Evolutionary conservation across 2,888 invertebrate species (phyloP).

Genomic region (Gonocerus acuteangulatus): DNA sequence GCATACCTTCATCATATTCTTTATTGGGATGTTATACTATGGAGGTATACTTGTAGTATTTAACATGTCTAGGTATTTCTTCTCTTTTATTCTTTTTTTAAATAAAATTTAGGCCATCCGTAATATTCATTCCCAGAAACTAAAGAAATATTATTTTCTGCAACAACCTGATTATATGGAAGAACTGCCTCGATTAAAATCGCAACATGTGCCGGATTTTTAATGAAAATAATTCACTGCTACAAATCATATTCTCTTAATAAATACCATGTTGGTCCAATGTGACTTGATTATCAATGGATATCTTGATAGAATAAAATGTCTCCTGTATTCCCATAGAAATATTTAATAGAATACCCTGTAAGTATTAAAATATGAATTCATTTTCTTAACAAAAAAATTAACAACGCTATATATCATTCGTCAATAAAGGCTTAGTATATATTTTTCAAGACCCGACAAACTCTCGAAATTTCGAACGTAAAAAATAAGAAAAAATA

Average conservation of each 20-base stretch:
- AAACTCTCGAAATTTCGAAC: not conserved
- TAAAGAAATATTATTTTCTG: too few species aligned
- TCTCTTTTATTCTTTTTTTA: too few species aligned
- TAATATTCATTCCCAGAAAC: too few species aligned
- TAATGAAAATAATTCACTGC: not conserved
- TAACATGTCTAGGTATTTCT: not conserved
- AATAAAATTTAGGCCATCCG: slow-evolving; percentile 7
- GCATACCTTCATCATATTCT: slow-evolving; percentile 7
- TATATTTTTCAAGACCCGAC: not conserved
- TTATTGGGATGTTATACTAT: slow-evolving; percentile 1
- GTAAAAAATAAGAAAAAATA: slow-evolving; percentile 6
- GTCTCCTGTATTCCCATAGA: slow-evolving; percentile 35
- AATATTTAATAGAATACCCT: slow-evolving; percentile 37
- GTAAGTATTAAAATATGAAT: slow-evolving; percentile 37
- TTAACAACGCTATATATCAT: slow-evolving; percentile 30
- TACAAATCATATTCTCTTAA: not conserved
- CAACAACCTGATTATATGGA: too few species aligned
- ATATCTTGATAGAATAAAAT: slow-evolving; percentile 30
- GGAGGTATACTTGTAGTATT: slow-evolving; percentile 21
- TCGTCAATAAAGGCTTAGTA: not conserved
- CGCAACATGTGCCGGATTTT: too few species aligned
- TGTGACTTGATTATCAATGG: slow-evolving; percentile 35
- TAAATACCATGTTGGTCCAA: slow-evolving; percentile 34
- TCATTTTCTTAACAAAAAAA: slow-evolving; percentile 28
- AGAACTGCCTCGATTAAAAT: too few species aligned